Base-by-base conservation (phyloP, 2,888 invertebrate species). In the Monopis laevigella region DNA sequence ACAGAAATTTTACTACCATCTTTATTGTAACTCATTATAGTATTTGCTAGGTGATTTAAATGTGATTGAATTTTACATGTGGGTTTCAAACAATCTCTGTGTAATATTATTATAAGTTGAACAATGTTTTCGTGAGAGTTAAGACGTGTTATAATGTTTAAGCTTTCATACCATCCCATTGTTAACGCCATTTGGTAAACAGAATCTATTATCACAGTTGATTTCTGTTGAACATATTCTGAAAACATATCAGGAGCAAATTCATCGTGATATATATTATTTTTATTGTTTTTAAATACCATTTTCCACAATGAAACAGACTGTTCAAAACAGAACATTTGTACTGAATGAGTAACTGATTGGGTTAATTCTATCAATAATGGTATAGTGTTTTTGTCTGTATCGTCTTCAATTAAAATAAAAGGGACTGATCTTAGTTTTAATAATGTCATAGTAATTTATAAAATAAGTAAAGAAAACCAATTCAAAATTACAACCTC, bases 41-140 rank as follows among this genome's bases (percentile, higher is more conserved):
- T 61, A 73, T 56, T 64, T 2, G 65, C 64, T 47, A 85, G 58
- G 52, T 84, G 73, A 47, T 71, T 67, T 45, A 85, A 70, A 52
- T 78, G 68, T 40, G 60, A 58, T 45, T 62, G 59, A 45, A 78
- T 47, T 53, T 75, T 77, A 0, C 69, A 65, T 38, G 53, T 53
- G 43, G 70, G 65, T 19, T 62, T 49, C 1, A 83, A 48, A 51
- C 84, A 71, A 53, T 85, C 85, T 50, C 55, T 69, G 51, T 85
- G 85, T 21, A 83, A 46, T 43, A 80, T 52, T 14, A 73, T 40
- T 46, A 81, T 56, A 13, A 75, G 21, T 55, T 70, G 71, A 8
- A 52, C 53, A 2, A 72, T 52, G 45, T 65, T 61, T 14, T 53
- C 21, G 43, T 59, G 50, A 5, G 26, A 47, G 39, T 59, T 54